Evolutionary conservation across 37 sponge, comb jelly and placozoan genomes (phyloP).

Genomic region (Oopsacas minuta): DNA sequence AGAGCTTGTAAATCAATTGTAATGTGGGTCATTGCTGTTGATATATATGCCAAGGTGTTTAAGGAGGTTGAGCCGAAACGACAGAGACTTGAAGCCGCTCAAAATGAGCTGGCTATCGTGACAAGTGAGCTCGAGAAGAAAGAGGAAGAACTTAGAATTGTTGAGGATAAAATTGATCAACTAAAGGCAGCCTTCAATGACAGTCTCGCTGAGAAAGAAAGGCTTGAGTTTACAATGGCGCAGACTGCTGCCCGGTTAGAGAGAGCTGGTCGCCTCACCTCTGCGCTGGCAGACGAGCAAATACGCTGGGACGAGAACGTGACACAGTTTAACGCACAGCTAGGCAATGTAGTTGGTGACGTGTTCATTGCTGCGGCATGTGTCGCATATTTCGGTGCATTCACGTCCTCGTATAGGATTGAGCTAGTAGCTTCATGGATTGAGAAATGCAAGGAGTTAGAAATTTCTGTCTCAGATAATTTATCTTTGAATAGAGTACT

Average conservation of each 20-base stretch:
- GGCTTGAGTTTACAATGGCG: slow-evolving; percentile 63
- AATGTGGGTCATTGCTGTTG: slow-evolving; percentile 91
- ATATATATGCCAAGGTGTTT: slow-evolving; percentile 82
- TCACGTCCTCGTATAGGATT: slow-evolving; percentile 75
- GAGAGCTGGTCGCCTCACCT: slow-evolving; percentile 67
- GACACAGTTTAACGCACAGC: slow-evolving; percentile 64
- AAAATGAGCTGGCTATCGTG: slow-evolving; percentile 61
- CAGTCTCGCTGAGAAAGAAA: slow-evolving; percentile 81
- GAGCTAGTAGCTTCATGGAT: slow-evolving; percentile 76
- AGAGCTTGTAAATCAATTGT: slow-evolving; percentile 97
- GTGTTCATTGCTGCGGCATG: slow-evolving; percentile 96
- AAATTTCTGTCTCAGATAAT: slow-evolving; percentile 82
- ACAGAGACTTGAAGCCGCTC: slow-evolving; percentile 71
- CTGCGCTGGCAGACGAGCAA: slow-evolving; percentile 92
- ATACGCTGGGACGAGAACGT: slow-evolving; percentile 86
- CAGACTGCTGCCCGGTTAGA: slow-evolving; percentile 71
- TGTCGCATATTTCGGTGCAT: slow-evolving; percentile 97
- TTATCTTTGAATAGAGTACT: slow-evolving; percentile 40
- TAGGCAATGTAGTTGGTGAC: slow-evolving; percentile 93
- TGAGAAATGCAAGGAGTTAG: slow-evolving; percentile 62
- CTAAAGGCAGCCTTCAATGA: slow-evolving; percentile 36
- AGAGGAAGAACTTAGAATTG: slow-evolving; percentile 62
- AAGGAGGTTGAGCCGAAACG: slow-evolving; percentile 93
- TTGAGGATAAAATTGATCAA: slow-evolving; percentile 63
- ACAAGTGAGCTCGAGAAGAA: slow-evolving; percentile 75